Conservation (phyloP, 2,113 vertebrate species). For the Sander vitreus region DNA sequence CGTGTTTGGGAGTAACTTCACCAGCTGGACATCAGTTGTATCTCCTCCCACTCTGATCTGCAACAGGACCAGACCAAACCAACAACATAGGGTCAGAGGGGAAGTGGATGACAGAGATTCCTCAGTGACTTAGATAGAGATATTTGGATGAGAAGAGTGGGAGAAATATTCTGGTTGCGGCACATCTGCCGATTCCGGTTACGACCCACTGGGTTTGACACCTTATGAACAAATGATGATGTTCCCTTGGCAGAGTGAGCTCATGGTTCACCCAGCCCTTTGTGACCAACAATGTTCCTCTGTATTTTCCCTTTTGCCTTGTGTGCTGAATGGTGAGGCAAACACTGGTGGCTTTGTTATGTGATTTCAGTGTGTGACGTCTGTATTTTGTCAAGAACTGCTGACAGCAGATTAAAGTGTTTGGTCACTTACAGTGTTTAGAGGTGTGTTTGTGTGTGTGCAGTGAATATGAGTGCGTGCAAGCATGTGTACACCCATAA, state of each 20-base stretch:
- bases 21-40: slow-evolving; percentile 89
- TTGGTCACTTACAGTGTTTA: slow-evolving; percentile 24
- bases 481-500: background rate
- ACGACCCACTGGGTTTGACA: slow-evolving; percentile 58
- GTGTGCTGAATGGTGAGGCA: slow-evolving; percentile 37
- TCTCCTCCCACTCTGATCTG: slow-evolving; percentile 89
- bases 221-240: slow-evolving; percentile 64
- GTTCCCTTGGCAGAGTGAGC: slow-evolving; percentile 64
- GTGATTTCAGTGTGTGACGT: slow-evolving; percentile 50
- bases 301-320: slow-evolving; percentile 49
- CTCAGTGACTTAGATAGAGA: slow-evolving; percentile 23
- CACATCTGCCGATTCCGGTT: slow-evolving; percentile 56
- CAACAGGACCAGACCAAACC: slow-evolving; percentile 43
- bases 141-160: slow-evolving; percentile 31
- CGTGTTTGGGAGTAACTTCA: slow-evolving; percentile 90
- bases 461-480: background rate
- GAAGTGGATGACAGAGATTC: slow-evolving; percentile 23
- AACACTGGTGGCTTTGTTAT: slow-evolving; percentile 61
- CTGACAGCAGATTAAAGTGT: slow-evolving; percentile 33
- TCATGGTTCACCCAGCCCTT: slow-evolving; percentile 62
- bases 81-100: slow-evolving; percentile 43
- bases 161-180: slow-evolving; percentile 24
- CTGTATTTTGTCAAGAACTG: slow-evolving; percentile 58
- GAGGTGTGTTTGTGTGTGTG: slow-evolving; percentile 5
- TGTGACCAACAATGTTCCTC: slow-evolving; percentile 53